Evolutionary conservation across 2,888 invertebrate species (phyloP).

Genomic region (Sphecodes monilicornis): DNA sequence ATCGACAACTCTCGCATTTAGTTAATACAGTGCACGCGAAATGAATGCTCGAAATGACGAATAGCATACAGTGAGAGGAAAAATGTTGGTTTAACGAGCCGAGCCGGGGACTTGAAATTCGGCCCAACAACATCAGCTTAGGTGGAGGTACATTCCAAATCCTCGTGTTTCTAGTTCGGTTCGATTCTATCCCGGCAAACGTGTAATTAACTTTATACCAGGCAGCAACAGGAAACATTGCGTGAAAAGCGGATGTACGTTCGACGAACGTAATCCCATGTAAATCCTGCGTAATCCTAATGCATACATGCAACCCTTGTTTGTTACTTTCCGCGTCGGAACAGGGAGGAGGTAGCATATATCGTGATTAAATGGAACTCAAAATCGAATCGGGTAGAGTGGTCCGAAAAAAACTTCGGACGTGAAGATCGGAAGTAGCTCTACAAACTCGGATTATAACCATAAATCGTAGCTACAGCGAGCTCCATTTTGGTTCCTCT

Average conservation of each 20-base stretch:
- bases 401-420: not conserved
- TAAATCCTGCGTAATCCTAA: constrained; percentile 40
- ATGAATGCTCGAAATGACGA: not conserved
- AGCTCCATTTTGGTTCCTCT: not conserved
- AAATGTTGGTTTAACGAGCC: not conserved
- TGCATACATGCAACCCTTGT: constrained; percentile 25
- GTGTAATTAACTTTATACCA: constrained; percentile 33
- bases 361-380: not conserved
- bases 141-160: constrained; percentile 21
- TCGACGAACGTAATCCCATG: constrained; percentile 37
- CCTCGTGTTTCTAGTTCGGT: constrained; percentile 22
- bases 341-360: not conserved
- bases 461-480: not conserved
- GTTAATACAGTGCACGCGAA: not conserved
- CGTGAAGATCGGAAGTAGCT: not conserved
- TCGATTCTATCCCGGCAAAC: constrained; percentile 8
- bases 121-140: constrained; percentile 7
- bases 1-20: too few relatives aligned
- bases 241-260: constrained; percentile 30
- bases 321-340: constrained; percentile 18
- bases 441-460: not conserved
- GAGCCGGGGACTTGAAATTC: not conserved
- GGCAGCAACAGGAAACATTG: constrained; percentile 16
- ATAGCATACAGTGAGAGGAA: not conserved
- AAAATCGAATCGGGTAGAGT: not conserved